Percentiles rank a stretch among this genome's conserved stretches.
Evolutionary conservation across 1,140 invertebrate genomes (phyloP).

Genomic region (Drosophila parvula): DNA sequence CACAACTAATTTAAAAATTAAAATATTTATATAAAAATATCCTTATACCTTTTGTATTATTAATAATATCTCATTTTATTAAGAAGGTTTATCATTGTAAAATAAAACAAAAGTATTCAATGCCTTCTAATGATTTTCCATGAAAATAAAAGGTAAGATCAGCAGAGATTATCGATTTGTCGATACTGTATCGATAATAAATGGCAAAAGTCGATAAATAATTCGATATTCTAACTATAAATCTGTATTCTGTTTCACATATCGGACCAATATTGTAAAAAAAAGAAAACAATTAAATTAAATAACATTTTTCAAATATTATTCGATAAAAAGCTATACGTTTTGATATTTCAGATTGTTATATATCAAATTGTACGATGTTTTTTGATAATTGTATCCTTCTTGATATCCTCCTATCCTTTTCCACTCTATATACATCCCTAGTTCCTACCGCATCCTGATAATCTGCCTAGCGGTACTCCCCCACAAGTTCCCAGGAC

Average conservation of each 20-base stretch:
- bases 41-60: too few species aligned
- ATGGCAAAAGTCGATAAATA: too few species aligned
- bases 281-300: neutral
- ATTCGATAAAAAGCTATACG: neutral
- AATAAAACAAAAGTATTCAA: too few species aligned
- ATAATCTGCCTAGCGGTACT: neutral
- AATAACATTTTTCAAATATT: neutral
- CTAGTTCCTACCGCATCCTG: neutral
- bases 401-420: neutral
- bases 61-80: too few species aligned
- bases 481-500: slow-evolving; percentile 25
- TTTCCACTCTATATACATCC: neutral
- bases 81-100: too few species aligned
- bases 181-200: too few species aligned
- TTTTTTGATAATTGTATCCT: neutral
- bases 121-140: too few species aligned
- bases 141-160: too few species aligned
- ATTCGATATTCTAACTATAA: too few species aligned
- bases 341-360: neutral
- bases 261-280: neutral
- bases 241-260: too few species aligned
- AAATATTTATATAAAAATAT: neutral
- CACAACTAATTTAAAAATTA: neutral
- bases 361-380: neutral
- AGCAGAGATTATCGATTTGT: too few species aligned